Conservation (phyloP, 2,113 vertebrate genomes). For the Pelvicachromis taeniatus region DNA sequence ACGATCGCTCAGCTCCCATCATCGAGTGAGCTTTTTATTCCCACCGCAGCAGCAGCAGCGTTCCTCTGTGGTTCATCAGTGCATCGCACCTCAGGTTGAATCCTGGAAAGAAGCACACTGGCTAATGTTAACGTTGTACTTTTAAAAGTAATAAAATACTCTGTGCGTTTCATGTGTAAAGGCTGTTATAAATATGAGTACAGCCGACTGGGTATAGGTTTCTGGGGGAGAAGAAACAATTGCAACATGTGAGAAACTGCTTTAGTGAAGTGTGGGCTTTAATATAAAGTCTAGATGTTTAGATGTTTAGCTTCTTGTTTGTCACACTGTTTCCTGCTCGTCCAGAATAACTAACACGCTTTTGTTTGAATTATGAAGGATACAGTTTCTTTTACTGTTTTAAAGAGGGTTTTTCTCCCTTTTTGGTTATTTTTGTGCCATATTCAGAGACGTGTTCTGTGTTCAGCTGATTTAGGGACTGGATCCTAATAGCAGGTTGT, state of each 20-base stretch:
- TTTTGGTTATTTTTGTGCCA: constrained; percentile 2
- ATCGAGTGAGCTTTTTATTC: constrained; percentile 68
- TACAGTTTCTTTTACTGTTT: background rate
- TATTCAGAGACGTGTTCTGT: background rate
- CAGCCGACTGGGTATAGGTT: background rate
- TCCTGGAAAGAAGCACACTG: background rate
- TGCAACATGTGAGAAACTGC: background rate
- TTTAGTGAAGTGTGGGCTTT: background rate
- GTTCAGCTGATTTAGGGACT: constrained; percentile 38
- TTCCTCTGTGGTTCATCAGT: background rate
- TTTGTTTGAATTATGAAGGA: background rate
- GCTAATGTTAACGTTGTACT: background rate
- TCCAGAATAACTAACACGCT: constrained; percentile 30
- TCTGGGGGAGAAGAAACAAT: background rate
- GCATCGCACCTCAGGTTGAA: constrained; percentile 9
- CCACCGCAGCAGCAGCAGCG: background rate
- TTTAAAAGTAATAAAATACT: background rate
- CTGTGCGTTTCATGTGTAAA: background rate
- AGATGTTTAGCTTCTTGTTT: background rate
- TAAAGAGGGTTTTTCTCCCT: background rate
- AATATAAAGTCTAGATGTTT: background rate
- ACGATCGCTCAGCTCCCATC: constrained; percentile 82
- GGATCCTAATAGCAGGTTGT: constrained; percentile 44
- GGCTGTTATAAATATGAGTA: background rate
- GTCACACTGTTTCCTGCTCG: background rate